Conservation (phyloP, 2,888 invertebrate genomes). For the Leucophenga montana region DNA sequence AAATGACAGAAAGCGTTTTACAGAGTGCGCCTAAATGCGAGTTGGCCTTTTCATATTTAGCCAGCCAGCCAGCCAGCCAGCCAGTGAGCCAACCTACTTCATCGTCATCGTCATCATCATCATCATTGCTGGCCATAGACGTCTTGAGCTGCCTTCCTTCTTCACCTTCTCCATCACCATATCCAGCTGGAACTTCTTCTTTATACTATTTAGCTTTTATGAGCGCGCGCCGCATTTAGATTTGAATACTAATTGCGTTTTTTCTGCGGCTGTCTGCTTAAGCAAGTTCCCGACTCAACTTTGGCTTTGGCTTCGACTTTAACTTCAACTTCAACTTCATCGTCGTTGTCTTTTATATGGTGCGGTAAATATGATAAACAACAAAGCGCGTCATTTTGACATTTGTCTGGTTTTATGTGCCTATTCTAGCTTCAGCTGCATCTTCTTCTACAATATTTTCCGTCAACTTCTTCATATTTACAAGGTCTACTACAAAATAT, state of each 20-base stretch:
- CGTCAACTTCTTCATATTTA: background rate
- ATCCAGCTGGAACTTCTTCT: slow-evolving; percentile 42
- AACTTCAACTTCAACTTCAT: background rate
- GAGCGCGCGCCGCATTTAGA: slow-evolving; percentile 48
- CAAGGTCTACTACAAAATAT: no score
- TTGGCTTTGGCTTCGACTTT: background rate
- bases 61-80: slow-evolving; percentile 2
- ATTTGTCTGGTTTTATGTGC: slow-evolving; percentile 52
- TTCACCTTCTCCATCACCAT: background rate
- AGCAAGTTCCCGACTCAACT: slow-evolving; percentile 23
- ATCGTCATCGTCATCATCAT: background rate
- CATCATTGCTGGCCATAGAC: slow-evolving; percentile 30
- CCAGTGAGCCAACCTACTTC: slow-evolving; percentile 16
- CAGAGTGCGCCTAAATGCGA: background rate
- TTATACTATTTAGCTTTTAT: slow-evolving; percentile 35
- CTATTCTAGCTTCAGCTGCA: slow-evolving; percentile 18
- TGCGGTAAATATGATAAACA: slow-evolving; percentile 68
- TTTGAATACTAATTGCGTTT: slow-evolving; percentile 67
- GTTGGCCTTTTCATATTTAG: background rate
- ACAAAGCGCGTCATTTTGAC: slow-evolving; percentile 68
- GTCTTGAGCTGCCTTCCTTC: slow-evolving; percentile 59
- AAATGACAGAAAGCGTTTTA: slow-evolving; percentile 19
- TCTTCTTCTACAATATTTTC: background rate
- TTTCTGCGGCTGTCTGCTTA: slow-evolving; percentile 38
- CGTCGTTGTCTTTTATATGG: slow-evolving; percentile 23